These are phyloP conservation scores for Cryptomyrus ogoouensis DNA, from an alignment of 2,113 vertebrate genomes.

Conservation along the genomic window DNA sequence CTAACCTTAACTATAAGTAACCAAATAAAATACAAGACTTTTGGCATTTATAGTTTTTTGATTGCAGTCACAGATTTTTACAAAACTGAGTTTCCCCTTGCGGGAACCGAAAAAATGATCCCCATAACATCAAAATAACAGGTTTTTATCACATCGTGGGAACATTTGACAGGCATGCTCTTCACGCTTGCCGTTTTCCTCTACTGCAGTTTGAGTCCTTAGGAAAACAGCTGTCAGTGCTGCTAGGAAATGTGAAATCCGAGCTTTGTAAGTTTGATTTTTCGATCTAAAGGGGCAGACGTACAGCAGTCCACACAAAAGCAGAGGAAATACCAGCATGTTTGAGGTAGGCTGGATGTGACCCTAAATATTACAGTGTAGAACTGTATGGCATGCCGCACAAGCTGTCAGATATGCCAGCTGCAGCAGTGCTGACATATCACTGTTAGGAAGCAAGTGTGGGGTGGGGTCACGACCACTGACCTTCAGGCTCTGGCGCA, in stretches of 20 bases:
- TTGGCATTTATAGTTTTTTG: not conserved
- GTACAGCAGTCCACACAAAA: not conserved
- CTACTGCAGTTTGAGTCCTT: not conserved
- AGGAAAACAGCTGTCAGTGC: not conserved
- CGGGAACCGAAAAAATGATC: not conserved
- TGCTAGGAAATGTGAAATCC: not conserved
- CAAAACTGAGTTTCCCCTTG: not conserved
- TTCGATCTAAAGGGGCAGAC: not conserved
- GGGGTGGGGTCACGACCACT: constrained; percentile 41
- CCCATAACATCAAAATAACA: not conserved
- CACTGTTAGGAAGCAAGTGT: not conserved
- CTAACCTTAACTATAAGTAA: not conserved
- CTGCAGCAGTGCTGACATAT: not conserved
- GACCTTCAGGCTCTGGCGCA: constrained; percentile 57
- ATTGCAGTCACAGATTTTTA: not conserved
- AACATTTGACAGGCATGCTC: not conserved
- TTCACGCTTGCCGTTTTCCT: not conserved
- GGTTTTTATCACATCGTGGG: not conserved
- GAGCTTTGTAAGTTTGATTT: not conserved
- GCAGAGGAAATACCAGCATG: not conserved
- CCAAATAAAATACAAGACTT: not conserved
- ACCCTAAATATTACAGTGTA: not conserved
- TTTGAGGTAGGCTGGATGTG: not conserved
- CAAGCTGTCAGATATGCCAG: not conserved
- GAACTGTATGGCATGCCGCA: not conserved